A percentile compares a stretch with the other conserved stretches of the same genome.
Conservation (phyloP, 2,797 vertebrate species). For the Prunella strophiata region DNA sequence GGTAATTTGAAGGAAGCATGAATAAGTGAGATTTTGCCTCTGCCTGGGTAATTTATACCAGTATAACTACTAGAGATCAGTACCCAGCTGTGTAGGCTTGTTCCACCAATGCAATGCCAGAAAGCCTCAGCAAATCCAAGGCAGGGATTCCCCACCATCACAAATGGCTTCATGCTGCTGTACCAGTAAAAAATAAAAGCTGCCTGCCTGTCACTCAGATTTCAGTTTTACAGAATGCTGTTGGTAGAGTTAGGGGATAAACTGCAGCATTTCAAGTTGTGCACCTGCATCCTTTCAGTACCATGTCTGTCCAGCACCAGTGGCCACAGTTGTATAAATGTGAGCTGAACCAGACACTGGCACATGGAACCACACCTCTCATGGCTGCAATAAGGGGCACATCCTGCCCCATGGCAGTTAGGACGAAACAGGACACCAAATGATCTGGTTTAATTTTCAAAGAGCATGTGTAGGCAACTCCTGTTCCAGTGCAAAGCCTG, state of each 20-base stretch:
- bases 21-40: background rate
- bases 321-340: background rate
- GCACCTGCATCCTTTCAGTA: background rate
- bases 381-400: background rate
- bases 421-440: background rate
- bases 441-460: background rate
- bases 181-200: background rate
- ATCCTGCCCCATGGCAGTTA: background rate
- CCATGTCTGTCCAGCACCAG: rapidly evolving
- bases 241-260: background rate
- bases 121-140: background rate
- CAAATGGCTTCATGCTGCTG: background rate
- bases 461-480: rapidly evolving
- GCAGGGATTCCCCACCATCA: background rate
- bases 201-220: background rate
- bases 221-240: background rate
- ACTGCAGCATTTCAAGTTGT: background rate
- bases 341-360: background rate
- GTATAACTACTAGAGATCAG: background rate
- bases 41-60: background rate
- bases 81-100: background rate
- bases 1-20: background rate
- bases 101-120: background rate
- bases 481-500: background rate
- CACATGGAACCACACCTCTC: background rate